Percentiles rank a stretch among this genome's conserved stretches.
These are phyloP conservation scores for Urocolius indicus DNA, from an alignment of 2,113 vertebrate genomes.

Conservation along the genomic window DNA sequence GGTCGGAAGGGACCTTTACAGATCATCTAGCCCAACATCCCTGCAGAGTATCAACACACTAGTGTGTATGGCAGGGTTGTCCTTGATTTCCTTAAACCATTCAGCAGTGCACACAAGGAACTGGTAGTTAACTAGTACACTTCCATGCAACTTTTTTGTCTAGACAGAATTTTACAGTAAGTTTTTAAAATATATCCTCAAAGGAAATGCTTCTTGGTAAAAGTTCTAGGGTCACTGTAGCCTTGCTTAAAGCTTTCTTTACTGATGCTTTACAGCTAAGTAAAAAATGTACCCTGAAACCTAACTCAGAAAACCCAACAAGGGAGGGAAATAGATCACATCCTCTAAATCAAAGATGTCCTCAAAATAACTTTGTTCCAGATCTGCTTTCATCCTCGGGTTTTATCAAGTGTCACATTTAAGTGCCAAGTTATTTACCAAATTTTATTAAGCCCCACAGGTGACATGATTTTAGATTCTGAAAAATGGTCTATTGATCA, in stretches of 20 bases:
- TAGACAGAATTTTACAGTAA: neutral
- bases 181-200: neutral
- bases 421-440: neutral
- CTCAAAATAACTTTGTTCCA: neutral
- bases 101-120: neutral
- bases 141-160: neutral
- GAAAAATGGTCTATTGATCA: neutral
- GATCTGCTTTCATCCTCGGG: neutral
- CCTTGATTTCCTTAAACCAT: neutral
- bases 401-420: neutral
- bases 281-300: neutral
- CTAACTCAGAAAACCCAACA: neutral
- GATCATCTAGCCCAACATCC: no score
- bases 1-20: no score
- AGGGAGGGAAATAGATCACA: neutral
- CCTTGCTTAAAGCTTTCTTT: neutral
- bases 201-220: neutral
- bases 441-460: neutral
- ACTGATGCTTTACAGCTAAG: neutral
- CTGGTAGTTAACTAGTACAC: neutral
- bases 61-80: neutral
- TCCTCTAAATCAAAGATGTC: neutral
- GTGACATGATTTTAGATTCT: neutral
- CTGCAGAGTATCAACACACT: no score
- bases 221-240: neutral